Evolutionary conservation across 1,140 invertebrate genomes (phyloP).

Genomic region (Pogonomyrmex barbatus): DNA sequence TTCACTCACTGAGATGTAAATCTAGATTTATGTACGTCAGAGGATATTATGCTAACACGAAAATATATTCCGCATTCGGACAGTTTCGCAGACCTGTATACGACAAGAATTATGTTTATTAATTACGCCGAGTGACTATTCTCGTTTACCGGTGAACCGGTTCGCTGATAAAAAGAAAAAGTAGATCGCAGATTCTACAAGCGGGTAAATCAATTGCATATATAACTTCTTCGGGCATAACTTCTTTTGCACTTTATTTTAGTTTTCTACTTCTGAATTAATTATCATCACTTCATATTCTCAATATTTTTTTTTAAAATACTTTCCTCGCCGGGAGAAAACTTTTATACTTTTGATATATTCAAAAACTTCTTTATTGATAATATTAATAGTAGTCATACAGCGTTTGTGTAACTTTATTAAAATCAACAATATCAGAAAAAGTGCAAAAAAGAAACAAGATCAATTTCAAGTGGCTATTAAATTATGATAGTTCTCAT

Average conservation of each 20-base stretch:
- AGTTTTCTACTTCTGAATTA: conserved; percentile 32
- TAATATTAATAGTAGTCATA: background rate
- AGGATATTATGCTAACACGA: conserved; percentile 19
- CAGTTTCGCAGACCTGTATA: background rate
- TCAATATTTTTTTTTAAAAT: background rate
- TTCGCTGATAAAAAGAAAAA: conserved; percentile 24
- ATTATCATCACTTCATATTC: background rate
- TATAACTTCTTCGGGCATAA: background rate
- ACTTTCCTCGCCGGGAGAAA: background rate
- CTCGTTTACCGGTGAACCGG: conserved; percentile 27
- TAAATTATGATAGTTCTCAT: background rate
- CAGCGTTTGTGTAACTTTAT: background rate
- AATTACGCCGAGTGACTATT: conserved; percentile 23
- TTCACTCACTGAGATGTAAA: background rate
- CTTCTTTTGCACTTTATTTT: conserved; percentile 36
- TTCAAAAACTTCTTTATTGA: background rate
- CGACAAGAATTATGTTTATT: conserved; percentile 30
- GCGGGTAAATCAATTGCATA: conserved; percentile 19
- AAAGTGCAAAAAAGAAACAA: background rate
- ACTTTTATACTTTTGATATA: background rate
- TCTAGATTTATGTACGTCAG: conserved; percentile 5
- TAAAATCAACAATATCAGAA: background rate
- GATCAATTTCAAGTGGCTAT: background rate
- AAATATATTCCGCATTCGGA: conserved; percentile 13
- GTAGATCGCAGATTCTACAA: conserved; percentile 12